These are phyloP conservation scores for Tenthredo amoena DNA, from an alignment of 2,888 invertebrate genomes.

Conservation along the genomic window DNA sequence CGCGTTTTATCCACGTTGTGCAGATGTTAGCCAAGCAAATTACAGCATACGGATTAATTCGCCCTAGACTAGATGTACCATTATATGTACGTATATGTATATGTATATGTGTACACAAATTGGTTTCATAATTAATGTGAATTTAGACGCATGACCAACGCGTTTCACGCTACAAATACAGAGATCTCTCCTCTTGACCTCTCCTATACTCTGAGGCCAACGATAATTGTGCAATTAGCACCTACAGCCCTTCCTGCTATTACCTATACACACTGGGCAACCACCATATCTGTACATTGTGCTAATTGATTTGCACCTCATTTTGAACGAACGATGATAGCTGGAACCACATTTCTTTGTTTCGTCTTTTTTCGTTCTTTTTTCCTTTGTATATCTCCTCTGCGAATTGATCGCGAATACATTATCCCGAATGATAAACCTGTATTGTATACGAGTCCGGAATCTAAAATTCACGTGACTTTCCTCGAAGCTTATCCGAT, in stretches of 20 bases:
- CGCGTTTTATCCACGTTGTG: neutral
- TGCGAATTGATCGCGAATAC: neutral
- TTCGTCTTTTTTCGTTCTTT: neutral
- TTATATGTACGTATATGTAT: neutral
- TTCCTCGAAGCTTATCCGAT: neutral
- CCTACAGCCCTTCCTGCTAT: constrained; percentile 32
- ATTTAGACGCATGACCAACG: neutral
- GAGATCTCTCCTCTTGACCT: constrained; percentile 22
- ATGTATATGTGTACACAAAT: neutral
- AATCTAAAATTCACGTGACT: neutral
- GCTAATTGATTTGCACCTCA: constrained; percentile 30
- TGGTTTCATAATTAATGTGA: neutral
- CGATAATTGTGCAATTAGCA: constrained; percentile 45
- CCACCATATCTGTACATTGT: neutral
- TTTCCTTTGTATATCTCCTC: neutral
- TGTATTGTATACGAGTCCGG: neutral
- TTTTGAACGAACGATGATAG: constrained; percentile 15
- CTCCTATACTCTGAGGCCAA: neutral
- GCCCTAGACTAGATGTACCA: neutral
- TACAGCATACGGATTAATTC: neutral
- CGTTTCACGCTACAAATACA: constrained; percentile 2
- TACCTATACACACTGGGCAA: neutral
- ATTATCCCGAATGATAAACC: neutral
- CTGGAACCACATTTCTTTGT: neutral
- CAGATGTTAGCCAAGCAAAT: neutral